These are phyloP conservation scores for Myotis pilosus DNA, from an alignment of 2,797 vertebrate species.

Conservation along the genomic window DNA sequence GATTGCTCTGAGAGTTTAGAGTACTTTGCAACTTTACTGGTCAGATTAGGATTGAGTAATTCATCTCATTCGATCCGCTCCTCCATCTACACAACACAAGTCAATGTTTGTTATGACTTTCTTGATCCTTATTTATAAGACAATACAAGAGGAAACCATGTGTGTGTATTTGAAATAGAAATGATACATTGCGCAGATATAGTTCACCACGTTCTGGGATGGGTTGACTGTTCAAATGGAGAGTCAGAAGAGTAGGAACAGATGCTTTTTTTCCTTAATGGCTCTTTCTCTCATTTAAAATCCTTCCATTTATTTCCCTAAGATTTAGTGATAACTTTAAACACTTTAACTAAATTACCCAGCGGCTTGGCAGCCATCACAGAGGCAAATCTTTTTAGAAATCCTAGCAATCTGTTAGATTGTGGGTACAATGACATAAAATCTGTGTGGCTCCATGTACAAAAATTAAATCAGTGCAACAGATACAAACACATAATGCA, in stretches of 20 bases:
- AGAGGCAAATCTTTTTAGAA: constrained; percentile 78
- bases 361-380: constrained; percentile 79
- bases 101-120: constrained; percentile 58
- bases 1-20: background rate
- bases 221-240: constrained; percentile 65
- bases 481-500: constrained; percentile 74
- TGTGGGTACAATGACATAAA: constrained; percentile 69
- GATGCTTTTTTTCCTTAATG: constrained; percentile 72
- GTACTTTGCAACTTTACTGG: background rate
- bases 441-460: constrained; percentile 61
- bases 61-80: background rate
- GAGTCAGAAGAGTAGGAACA: constrained; percentile 67
- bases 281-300: constrained; percentile 74
- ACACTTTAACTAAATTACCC: constrained; percentile 79
- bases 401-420: constrained; percentile 75
- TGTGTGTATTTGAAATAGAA: constrained; percentile 75
- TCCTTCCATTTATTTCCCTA: constrained; percentile 76
- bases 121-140: constrained; percentile 71
- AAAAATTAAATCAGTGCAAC: constrained; percentile 74
- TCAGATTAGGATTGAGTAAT: accelerated
- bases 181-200: constrained; percentile 76
- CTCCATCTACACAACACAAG: constrained; percentile 20
- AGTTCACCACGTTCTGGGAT: constrained; percentile 66
- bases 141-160: constrained; percentile 67
- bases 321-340: constrained; percentile 79